Conservation (phyloP, 2,113 vertebrate species). For the Rhinoderma darwinii region DNA sequence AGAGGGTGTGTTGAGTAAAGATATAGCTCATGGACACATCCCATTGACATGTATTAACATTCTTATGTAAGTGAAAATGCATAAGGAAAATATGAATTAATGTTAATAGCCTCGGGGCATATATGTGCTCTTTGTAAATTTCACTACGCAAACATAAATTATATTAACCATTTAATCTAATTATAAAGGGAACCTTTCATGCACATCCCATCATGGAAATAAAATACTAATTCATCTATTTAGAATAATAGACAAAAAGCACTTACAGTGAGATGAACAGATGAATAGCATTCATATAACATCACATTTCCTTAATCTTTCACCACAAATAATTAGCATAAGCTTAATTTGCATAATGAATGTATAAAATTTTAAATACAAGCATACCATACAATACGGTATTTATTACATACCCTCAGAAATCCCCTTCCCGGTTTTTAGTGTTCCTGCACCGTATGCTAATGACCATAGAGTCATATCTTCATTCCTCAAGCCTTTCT, state of each 20-base stretch:
- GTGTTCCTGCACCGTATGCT: no score
- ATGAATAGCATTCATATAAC: neutral
- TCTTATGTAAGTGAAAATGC: neutral
- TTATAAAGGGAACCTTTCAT: neutral
- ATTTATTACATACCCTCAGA: neutral
- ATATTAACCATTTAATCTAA: neutral
- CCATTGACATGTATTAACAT: neutral
- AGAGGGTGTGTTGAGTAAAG: no score
- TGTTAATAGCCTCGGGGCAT: neutral
- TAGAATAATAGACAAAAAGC: constrained; percentile 2
- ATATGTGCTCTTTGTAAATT: neutral
- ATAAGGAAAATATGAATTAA: neutral
- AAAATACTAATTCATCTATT: neutral
- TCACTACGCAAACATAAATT: constrained; percentile 17
- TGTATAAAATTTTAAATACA: neutral
- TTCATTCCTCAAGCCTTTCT: constrained; percentile 1
- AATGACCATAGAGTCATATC: no score
- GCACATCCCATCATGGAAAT: neutral
- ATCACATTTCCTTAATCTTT: neutral
- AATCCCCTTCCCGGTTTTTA: neutral
- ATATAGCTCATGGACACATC: neutral
- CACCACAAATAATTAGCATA: neutral
- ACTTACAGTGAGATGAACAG: neutral
- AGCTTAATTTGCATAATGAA: neutral
- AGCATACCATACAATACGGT: neutral